These are phyloP conservation scores for Peromyscus leucopus DNA, from an alignment of 2,113 vertebrate species.

Conservation along the genomic window DNA sequence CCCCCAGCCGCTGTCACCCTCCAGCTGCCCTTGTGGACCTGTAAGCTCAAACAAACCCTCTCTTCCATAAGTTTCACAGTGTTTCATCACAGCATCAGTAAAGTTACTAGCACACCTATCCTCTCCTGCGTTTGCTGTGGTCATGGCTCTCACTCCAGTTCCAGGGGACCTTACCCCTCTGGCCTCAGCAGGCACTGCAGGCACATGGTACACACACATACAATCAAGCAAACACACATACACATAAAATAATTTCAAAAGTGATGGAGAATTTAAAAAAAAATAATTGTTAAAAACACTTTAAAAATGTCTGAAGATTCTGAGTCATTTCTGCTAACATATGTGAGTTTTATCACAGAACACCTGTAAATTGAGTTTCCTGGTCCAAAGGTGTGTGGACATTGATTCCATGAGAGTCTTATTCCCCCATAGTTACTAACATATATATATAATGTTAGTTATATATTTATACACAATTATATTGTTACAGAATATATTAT, in stretches of 20 bases:
- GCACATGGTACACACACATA: neutral
- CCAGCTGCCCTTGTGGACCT: neutral
- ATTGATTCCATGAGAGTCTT: neutral
- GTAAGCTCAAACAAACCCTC: neutral
- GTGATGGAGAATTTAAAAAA: neutral
- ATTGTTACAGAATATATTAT: too few species aligned
- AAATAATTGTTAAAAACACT: neutral
- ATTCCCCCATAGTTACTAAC: neutral
- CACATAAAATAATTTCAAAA: neutral
- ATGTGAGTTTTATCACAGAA: too few species aligned
- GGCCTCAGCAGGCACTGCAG: neutral
- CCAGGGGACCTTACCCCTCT: neutral
- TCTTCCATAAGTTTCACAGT: neutral
- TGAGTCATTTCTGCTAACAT: neutral
- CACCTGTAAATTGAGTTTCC: neutral
- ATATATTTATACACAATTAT: too few species aligned
- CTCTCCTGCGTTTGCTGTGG: fast-evolving
- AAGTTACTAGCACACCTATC: neutral
- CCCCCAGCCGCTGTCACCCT: neutral
- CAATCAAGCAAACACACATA: neutral
- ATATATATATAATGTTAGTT: neutral
- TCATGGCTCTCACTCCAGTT: neutral
- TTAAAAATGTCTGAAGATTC: neutral
- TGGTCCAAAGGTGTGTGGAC: neutral
- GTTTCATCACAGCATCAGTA: neutral